phyloP scores from a whole-genome alignment of 1,140 invertebrate genomes.

The Agraylea sexmaculata region DNA sequence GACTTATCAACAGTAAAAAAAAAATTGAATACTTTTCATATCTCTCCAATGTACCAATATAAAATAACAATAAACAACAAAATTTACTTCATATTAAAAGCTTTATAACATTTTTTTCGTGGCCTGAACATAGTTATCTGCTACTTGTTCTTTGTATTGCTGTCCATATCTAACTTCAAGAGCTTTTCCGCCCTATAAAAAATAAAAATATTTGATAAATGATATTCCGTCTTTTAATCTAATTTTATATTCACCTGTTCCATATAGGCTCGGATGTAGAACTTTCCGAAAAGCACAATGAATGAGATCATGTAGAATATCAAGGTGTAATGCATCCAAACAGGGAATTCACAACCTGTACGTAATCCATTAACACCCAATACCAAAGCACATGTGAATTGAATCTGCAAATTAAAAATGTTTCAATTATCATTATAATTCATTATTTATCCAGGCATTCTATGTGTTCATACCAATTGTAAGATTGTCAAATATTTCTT shows the following conservation, averaged over 20 bases:
- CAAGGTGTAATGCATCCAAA: constrained; percentile 90
- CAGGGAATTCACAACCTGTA: constrained; percentile 75
- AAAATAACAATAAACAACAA: too few relatives aligned
- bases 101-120: too few relatives aligned
- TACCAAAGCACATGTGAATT: constrained; percentile 75
- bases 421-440: not conserved
- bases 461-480: constrained; percentile 46
- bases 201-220: constrained; percentile 18
- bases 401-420: constrained; percentile 43
- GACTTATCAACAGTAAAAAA: too few relatives aligned
- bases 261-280: constrained; percentile 74
- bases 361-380: constrained; percentile 74
- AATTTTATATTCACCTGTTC: constrained; percentile 45
- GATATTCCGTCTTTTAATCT: not conserved
- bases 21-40: too few relatives aligned
- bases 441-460: not conserved
- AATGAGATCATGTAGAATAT: constrained; percentile 86
- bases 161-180: constrained; percentile 39
- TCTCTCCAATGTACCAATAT: too few relatives aligned
- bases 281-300: constrained; percentile 83
- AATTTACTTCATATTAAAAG: too few relatives aligned
- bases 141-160: constrained; percentile 29
- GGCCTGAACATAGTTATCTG: too few relatives aligned
- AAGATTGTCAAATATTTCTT: constrained; percentile 86
- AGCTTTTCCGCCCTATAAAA: constrained; percentile 38